Base-by-base conservation (phyloP, 1,140 invertebrate species). In the Notospermus geniculatus region DNA sequence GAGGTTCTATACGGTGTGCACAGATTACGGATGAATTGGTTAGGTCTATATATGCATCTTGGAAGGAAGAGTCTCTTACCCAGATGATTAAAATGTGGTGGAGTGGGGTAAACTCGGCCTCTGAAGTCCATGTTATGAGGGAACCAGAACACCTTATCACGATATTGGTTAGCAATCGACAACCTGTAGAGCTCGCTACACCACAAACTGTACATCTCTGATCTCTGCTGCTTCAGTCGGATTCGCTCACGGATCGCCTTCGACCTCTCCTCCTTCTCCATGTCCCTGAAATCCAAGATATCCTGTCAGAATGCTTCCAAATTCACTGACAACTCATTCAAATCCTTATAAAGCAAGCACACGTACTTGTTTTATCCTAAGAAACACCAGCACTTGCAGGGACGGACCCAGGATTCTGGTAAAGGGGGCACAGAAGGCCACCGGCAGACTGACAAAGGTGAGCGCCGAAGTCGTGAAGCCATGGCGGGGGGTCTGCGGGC, bases 61-160 rank as follows among this genome's bases (percentile, higher is more conserved):
- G 32, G n/a, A 36, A 36, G 32, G 4, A 7, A 7, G 32, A n/a
- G n/a, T 13, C 28, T 61, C 76, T 65, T 68, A 77, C 78, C 75
- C 36, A 97, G 81, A 80, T 95, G 93, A 70, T 92, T 95, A 60
- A 98, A 85, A 84, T 97, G 92, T 23, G 95, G 95, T 0, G 95
- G 91, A 64, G 90, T 86, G 0, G 97, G 94, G 84, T 99, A 99
- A 13, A 94, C 93, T 28, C 97, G 88, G 1, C 97, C 95, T 65
- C 97, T 85, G 80, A 99, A 99, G 79, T 99, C 97, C 88, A 99
- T 89, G 83, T 97, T 98, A 77, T 98, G 95, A 0, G 97, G 96
- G 65, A 99, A 85, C 93, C 95, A 99, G 79, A 99, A 95, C 50
- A 91, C 83, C 67, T 88, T 83, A 72, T 95, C 85, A 46, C 89